phyloP scores from a whole-genome alignment of 2,888 invertebrate species.

The Trissoscelio sp. region DNA sequence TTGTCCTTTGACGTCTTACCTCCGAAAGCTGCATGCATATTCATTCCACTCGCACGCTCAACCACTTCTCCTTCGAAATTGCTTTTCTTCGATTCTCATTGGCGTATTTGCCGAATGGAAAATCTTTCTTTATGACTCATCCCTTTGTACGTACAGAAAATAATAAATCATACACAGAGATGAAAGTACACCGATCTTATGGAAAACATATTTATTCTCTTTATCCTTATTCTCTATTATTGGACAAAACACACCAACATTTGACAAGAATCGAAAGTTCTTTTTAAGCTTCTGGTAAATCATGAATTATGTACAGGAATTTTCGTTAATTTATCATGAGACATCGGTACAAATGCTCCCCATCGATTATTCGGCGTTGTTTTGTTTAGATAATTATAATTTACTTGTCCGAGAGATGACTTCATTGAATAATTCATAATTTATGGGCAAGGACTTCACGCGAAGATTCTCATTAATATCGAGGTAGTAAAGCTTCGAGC shows the following conservation, averaged over 20 bases:
- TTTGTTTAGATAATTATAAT: constrained; percentile 38
- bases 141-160: constrained; percentile 1
- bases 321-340: background rate
- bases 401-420: constrained; percentile 28
- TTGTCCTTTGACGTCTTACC: constrained; percentile 37
- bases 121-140: constrained; percentile 22
- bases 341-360: background rate
- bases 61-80: constrained; percentile 21
- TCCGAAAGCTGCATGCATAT: constrained; percentile 18
- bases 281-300: background rate
- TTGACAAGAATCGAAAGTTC: constrained; percentile 1
- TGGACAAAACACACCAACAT: too few relatives aligned
- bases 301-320: background rate
- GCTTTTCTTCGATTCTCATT: constrained; percentile 20
- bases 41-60: constrained; percentile 8
- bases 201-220: constrained; percentile 6
- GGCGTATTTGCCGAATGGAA: constrained; percentile 15
- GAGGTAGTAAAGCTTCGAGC: constrained; percentile 72
- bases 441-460: constrained; percentile 68
- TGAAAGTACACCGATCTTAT: too few relatives aligned
- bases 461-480: constrained; percentile 73
- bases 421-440: constrained; percentile 47
- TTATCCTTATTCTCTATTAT: too few relatives aligned
- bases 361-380: background rate
- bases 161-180: too few relatives aligned